Conservation (phyloP, 2,113 vertebrate species). For the Sciurus niger region DNA sequence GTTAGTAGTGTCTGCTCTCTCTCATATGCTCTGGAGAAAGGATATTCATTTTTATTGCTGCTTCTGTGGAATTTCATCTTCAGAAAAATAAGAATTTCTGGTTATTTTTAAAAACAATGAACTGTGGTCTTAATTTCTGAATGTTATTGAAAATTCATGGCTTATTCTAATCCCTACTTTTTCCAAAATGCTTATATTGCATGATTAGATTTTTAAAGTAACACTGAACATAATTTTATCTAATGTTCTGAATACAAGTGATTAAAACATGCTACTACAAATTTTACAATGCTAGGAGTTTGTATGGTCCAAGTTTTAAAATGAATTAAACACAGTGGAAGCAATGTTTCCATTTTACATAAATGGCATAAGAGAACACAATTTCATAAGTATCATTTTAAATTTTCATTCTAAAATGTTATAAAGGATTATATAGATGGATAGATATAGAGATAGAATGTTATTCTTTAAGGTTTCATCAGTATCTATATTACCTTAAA, state of each 20-base stretch:
- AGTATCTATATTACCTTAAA: neutral
- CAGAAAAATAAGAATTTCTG: neutral
- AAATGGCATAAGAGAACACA: neutral
- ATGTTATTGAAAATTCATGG: neutral
- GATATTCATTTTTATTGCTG: neutral
- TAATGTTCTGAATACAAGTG: too few species aligned
- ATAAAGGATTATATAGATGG: neutral
- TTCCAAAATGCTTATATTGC: neutral
- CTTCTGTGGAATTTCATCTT: too few species aligned
- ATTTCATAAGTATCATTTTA: neutral
- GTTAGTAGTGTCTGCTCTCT: too few species aligned
- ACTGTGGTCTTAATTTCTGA: neutral
- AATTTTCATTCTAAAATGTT: too few species aligned
- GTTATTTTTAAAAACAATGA: neutral
- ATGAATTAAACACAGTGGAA: neutral
- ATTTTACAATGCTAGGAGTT: neutral
- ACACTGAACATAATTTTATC: neutral
- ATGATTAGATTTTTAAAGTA: neutral
- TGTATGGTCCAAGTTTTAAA: too few species aligned
- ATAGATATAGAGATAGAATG: neutral
- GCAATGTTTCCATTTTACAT: neutral
- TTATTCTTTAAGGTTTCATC: neutral
- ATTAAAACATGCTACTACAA: too few species aligned
- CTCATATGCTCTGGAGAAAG: neutral
- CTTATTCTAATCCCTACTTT: neutral